Base-by-base conservation (phyloP, 2,113 vertebrate species). In the Daphoenositta chrysoptera region DNA sequence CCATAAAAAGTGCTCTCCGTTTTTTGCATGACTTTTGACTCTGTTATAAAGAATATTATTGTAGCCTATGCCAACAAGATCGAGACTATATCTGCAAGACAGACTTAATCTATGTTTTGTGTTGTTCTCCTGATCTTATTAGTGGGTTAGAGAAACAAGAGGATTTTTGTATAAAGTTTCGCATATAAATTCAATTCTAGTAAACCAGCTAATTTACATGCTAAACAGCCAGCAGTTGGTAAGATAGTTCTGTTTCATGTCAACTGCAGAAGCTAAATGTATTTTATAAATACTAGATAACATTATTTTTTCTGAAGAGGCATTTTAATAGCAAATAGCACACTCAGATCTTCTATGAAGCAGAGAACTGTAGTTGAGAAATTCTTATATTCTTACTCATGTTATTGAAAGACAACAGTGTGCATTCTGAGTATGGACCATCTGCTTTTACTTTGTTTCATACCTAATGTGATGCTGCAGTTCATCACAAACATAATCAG, bases 21-120 rank as follows among this genome's bases (percentile, higher is more conserved):
- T 77, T 94, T 85, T 82, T 14, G 3, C 1, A 0, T 27, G 81
- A 83, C 39, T 90, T 94, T 73, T 85, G 50, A 42, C 26, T 87
- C 39, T 42, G 20, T 27, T 61, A 33, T 40, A 65, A 69, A 65
- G 57, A 93, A 71, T 77, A 85, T 82, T 73, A 35, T 54, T 71
- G 33, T 60, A 50, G 21, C 33, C n/a, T 73, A 30, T 85, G 82
- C 28, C 83, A 78, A 39, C 50, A 79, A 90, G 79, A 80, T 75
- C 15, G 35, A 69, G 28, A 44, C 94, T 70, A 14, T 83, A 60
- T 94, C 73, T 93, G 84, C 83, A 95, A 94, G 83, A 68, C 40
- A 87, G 87, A 80, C 80, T 80, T 96, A 96, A 94, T 95, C 93
- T 96, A 95, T 58, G 85, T 83, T 96, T 97, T 94, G n/a, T 94